Evolutionary conservation across 1,140 invertebrate genomes (phyloP).

Genomic region (Grapholita molesta): DNA sequence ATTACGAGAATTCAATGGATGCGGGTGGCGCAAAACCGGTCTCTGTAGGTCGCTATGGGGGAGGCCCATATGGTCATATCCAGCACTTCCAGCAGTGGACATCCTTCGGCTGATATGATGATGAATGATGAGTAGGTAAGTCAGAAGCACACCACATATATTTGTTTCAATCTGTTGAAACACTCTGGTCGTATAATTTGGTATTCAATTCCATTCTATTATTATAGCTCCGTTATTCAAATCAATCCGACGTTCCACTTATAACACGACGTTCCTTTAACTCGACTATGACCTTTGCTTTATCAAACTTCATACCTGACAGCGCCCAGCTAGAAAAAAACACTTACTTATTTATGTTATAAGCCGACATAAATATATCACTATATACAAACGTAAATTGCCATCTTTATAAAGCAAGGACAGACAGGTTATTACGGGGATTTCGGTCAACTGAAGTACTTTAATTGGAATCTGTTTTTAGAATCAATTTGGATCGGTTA

Average conservation of each 20-base stretch:
- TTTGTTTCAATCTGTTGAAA: background rate
- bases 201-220: background rate
- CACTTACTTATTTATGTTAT: background rate
- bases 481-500: background rate
- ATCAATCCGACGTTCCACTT: constrained; percentile 47
- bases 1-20: too few relatives aligned
- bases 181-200: too few relatives aligned
- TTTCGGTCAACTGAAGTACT: background rate
- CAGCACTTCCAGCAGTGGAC: too few relatives aligned
- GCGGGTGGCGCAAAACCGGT: too few relatives aligned
- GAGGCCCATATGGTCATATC: too few relatives aligned
- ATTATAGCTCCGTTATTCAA: background rate
- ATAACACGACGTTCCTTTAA: constrained; percentile 38
- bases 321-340: constrained; percentile 25
- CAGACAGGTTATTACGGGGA: background rate
- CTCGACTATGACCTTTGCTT: constrained; percentile 41
- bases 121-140: too few relatives aligned
- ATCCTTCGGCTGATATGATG: too few relatives aligned
- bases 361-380: background rate
- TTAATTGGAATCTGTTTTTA: constrained; percentile 2
- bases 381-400: constrained; percentile 1
- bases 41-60: too few relatives aligned
- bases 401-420: background rate
- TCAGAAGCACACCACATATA: too few relatives aligned
- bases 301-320: constrained; percentile 44